These are phyloP conservation scores for Mycetomoellerius zeteki DNA, from an alignment of 1,140 invertebrate genomes.

Conservation along the genomic window DNA sequence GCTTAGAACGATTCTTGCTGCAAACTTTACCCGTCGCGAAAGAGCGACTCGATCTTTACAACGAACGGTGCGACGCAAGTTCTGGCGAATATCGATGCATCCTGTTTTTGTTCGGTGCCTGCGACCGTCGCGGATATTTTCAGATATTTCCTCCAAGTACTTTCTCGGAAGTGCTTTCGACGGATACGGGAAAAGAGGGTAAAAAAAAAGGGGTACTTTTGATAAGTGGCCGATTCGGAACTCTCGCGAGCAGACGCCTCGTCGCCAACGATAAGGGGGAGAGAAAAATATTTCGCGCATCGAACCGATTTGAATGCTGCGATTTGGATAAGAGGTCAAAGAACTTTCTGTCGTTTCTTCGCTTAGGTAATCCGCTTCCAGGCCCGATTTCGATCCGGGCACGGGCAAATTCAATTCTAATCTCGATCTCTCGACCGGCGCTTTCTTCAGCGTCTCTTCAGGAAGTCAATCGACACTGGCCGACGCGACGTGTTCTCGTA, in stretches of 20 bases:
- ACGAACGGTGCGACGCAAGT: constrained; percentile 34
- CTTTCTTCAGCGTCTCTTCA: constrained; percentile 15
- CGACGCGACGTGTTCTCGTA: constrained; percentile 22
- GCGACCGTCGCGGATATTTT: constrained; percentile 50
- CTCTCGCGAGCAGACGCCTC: constrained; percentile 47
- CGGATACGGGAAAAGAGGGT: constrained; percentile 12
- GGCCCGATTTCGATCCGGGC: not conserved
- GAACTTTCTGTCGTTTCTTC: constrained; percentile 21
- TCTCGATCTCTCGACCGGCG: constrained; percentile 45
- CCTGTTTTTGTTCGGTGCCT: constrained; percentile 32
- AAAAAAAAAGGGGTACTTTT: constrained; percentile 34
- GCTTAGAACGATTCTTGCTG: constrained; percentile 71
- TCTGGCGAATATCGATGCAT: constrained; percentile 56
- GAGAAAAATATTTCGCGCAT: constrained; percentile 55
- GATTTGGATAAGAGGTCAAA: constrained; percentile 45
- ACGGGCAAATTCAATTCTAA: constrained; percentile 67
- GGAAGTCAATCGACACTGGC: constrained; percentile 42
- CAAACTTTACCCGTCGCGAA: constrained; percentile 63
- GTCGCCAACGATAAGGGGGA: constrained; percentile 3
- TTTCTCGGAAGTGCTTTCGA: constrained; percentile 45
- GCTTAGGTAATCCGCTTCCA: not conserved
- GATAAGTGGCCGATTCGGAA: constrained; percentile 61
- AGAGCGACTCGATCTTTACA: constrained; percentile 55
- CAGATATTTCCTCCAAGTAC: constrained; percentile 49
- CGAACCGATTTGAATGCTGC: constrained; percentile 27